These are phyloP conservation scores for Nannobrachium achirus DNA, from an alignment of 2,113 vertebrate species.

Conservation along the genomic window DNA sequence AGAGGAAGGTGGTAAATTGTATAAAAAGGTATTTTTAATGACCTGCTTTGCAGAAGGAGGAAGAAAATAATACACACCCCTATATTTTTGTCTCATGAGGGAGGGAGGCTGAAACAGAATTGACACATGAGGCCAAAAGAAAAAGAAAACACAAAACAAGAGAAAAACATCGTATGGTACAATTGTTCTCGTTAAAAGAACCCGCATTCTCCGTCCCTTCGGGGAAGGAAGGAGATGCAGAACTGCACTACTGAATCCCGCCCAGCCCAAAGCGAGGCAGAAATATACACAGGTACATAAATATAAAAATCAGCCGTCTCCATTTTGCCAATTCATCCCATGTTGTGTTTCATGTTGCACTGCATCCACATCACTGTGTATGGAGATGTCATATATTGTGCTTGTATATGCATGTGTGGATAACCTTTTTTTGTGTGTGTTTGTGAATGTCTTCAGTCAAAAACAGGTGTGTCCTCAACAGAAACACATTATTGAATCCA, in stretches of 20 bases:
- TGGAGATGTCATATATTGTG: conserved; percentile 73
- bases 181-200: conserved; percentile 76
- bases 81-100: conserved; percentile 49
- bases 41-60: conserved; percentile 69
- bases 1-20: conserved; percentile 48
- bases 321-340: conserved; percentile 62
- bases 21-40: conserved; percentile 74
- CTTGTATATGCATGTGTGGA: conserved; percentile 71
- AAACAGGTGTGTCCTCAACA: conserved; percentile 56
- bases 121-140: conserved; percentile 45
- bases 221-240: conserved; percentile 54
- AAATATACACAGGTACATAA: conserved; percentile 79
- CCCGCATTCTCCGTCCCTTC: conserved; percentile 44
- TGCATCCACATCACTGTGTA: conserved; percentile 34
- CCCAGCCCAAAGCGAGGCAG: conserved; percentile 72
- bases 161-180: conserved; percentile 63
- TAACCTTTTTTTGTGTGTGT: conserved; percentile 44
- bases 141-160: conserved; percentile 18
- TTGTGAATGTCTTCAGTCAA: conserved; percentile 62
- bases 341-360: conserved; percentile 39
- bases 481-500: conserved; percentile 62
- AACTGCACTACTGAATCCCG: conserved; percentile 67
- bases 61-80: conserved; percentile 41
- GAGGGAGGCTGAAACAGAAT: conserved; percentile 58
- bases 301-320: conserved; percentile 75